Base-by-base conservation (phyloP, 1,140 invertebrate species). In the Drosophila biarmipes region DNA sequence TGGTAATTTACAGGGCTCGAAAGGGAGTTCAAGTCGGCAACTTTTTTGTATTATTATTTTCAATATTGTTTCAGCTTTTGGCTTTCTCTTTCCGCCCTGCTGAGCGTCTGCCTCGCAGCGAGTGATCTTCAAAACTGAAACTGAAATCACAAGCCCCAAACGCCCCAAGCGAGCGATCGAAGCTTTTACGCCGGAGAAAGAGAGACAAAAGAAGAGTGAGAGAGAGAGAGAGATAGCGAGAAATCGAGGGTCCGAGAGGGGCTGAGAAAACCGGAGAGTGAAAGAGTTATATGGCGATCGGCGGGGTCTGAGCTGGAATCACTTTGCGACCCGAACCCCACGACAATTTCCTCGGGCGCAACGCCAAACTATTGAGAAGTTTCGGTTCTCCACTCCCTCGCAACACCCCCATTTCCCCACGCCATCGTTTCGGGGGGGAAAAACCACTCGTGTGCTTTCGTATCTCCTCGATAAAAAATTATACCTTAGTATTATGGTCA, bases 61-160 rank as follows among this genome's bases (percentile, higher is more conserved):
- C 7, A 24, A 12, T 24, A 42, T 34, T 40, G 4, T 27, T 38
- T 48, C 62, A 29, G 42, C 31, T 24, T 24, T 24, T 31, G 10
- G 29, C 29, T 62, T 35, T 42, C 69, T 69, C 69, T 53, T 37
- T 51, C 24, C 27, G 40, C 24, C 42, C 43, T 19, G 8, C n/a
- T 52, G 14, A 11, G 43, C 45, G 67, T 45, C 72, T 58, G 82
- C 57, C 51, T 76, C 54, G 34, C 66, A 59, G 57, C 55, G 80
- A 78, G 69, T 78, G 81, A 86, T 86, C 81, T 86, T 86, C 51
- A 87, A 87, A 85, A 85, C 82, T 82, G 81, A 80, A 80, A 76
- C 73, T 59, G 63, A 82, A 82, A 84, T 84, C 76, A 79, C 71
- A 59, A 73, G 64, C 52, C 67, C 63, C 66, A 43, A 73, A 46